A percentile compares a stretch with the other conserved stretches of the same genome.
Evolutionary conservation across 2,888 invertebrate species (phyloP).

Genomic region (Seira musarum): DNA sequence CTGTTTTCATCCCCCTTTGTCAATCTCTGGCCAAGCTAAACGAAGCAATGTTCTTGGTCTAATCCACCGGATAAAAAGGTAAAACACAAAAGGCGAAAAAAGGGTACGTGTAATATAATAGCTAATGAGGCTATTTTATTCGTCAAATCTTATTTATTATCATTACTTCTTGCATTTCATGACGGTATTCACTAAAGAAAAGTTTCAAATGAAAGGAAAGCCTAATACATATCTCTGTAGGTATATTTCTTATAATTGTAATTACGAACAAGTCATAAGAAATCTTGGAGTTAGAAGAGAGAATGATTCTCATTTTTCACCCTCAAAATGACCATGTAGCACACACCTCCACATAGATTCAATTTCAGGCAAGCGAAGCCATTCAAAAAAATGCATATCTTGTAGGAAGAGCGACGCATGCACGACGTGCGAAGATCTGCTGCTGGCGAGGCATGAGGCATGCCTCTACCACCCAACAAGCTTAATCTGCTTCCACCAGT

Average conservation of each 20-base stretch:
- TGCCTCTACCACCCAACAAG: conserved; percentile 49
- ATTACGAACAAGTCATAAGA: background rate
- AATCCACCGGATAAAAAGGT: background rate
- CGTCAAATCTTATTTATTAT: conserved; percentile 61
- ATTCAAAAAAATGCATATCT: background rate
- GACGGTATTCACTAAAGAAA: background rate
- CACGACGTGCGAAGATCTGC: conserved; percentile 3
- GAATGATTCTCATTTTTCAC: conserved; percentile 11
- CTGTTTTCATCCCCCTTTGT: background rate
- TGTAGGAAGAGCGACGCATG: background rate
- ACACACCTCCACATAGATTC: conserved; percentile 19
- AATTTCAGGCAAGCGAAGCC: background rate
- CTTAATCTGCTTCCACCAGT: conserved; percentile 12
- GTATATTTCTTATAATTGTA: background rate
- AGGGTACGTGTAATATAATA: conserved; percentile 36
- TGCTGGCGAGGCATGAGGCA: background rate
- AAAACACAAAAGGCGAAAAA: conserved; percentile 1
- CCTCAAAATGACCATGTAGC: conserved; percentile 25
- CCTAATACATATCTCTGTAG: background rate
- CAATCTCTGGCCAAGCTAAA: no score
- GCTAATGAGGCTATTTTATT: conserved; percentile 61
- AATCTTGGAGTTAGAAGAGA: background rate
- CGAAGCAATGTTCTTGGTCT: background rate
- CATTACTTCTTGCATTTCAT: conserved; percentile 35
- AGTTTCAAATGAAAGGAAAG: background rate